These are phyloP conservation scores for Cephus pygmeus DNA, from an alignment of 2,888 invertebrate genomes.

Conservation along the genomic window DNA sequence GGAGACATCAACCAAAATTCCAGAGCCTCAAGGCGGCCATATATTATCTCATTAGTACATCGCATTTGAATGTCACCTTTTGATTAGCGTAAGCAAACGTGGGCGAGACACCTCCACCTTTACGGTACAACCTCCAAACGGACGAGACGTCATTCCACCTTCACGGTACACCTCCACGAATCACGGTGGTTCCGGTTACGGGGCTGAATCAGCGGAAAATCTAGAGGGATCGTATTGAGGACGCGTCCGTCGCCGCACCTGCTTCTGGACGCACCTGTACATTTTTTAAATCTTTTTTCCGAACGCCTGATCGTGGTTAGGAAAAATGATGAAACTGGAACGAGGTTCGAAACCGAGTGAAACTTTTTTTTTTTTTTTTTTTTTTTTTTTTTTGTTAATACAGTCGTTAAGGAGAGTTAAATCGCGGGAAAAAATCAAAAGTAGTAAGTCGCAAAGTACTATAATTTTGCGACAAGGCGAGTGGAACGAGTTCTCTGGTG, in stretches of 20 bases:
- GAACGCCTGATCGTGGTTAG: background rate
- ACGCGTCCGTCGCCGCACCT: background rate
- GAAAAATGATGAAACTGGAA: background rate
- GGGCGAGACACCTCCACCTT: constrained; percentile 13
- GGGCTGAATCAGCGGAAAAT: background rate
- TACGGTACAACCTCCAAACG: background rate
- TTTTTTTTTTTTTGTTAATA: background rate
- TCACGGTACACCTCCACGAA: background rate
- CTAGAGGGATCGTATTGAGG: background rate
- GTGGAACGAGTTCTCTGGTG: background rate
- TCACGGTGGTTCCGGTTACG: background rate
- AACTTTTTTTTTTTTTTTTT: too few species aligned
- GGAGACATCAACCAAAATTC: background rate
- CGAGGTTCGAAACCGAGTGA: background rate
- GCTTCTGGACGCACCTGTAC: background rate
- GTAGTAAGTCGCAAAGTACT: background rate
- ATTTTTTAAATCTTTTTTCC: background rate
- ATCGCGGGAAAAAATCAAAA: background rate
- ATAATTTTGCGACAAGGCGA: background rate
- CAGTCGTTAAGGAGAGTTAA: background rate
- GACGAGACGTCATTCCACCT: background rate
- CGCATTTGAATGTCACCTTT: constrained; percentile 22
- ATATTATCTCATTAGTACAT: constrained; percentile 26
- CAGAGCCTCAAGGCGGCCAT: constrained; percentile 21
- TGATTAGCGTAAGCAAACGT: constrained; percentile 22